Conservation (phyloP, 2,797 vertebrate genomes). For the Coregonus suidteri region DNA sequence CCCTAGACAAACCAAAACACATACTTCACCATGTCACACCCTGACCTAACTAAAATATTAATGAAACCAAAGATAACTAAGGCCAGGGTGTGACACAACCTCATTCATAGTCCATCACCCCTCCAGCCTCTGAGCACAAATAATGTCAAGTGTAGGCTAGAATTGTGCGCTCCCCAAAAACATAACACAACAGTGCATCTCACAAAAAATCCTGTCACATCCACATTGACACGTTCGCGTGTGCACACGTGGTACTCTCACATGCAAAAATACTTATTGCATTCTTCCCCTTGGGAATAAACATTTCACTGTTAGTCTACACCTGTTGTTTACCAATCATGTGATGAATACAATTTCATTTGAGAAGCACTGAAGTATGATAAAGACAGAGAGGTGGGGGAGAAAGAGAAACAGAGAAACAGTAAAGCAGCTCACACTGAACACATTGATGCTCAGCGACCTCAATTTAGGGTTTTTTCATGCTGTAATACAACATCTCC, state of each 20-base stretch:
- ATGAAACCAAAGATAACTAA: too few species aligned
- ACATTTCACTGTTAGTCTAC: background rate
- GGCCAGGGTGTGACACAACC: too few species aligned
- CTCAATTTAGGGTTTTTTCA: slow-evolving; percentile 23
- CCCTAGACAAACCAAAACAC: too few species aligned
- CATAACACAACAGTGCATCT: too few species aligned
- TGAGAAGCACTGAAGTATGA: background rate
- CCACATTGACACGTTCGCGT: background rate
- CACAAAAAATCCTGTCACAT: background rate
- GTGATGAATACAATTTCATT: background rate
- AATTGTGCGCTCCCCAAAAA: too few species aligned
- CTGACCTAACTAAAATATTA: too few species aligned
- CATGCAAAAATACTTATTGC: background rate
- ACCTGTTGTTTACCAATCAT: too few species aligned
- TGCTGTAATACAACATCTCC: slow-evolving; percentile 47
- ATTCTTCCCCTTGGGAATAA: background rate
- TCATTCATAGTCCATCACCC: background rate
- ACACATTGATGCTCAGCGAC: slow-evolving; percentile 17
- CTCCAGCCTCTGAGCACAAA: background rate
- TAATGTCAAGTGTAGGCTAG: too few species aligned
- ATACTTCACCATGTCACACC: too few species aligned
- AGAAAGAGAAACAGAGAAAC: background rate
- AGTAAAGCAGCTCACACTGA: slow-evolving; percentile 1
- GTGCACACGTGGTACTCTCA: background rate
- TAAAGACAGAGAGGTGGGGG: background rate